Evolutionary conservation across 2,797 vertebrate genomes (phyloP).

Genomic region (Carapus acus): DNA sequence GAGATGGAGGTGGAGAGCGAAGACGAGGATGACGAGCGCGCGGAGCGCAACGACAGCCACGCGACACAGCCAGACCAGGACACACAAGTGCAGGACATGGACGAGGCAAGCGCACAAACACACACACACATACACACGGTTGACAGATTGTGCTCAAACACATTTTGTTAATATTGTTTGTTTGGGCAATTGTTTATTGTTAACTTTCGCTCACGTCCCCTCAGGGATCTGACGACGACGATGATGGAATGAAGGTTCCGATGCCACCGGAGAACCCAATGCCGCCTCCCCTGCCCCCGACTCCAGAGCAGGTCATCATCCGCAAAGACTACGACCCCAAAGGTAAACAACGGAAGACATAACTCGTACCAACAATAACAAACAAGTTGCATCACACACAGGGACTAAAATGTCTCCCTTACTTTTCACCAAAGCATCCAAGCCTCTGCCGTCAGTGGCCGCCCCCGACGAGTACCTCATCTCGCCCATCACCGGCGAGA

Average conservation of each 20-base stretch:
- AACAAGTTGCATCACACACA: not conserved
- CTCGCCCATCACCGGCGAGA: slow-evolving; percentile 97
- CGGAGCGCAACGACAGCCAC: slow-evolving; percentile 73
- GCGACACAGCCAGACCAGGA: slow-evolving; percentile 89
- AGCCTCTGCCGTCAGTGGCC: slow-evolving; percentile 71
- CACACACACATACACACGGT: no score
- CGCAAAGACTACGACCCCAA: slow-evolving; percentile 98
- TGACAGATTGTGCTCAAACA: not conserved
- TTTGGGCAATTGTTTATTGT: not conserved
- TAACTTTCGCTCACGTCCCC: not conserved
- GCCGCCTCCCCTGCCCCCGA: slow-evolving; percentile 95
- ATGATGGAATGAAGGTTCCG: slow-evolving; percentile 88
- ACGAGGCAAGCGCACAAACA: slow-evolving; percentile 77
- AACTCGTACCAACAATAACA: not conserved
- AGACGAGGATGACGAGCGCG: slow-evolving; percentile 86
- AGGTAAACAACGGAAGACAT: slow-evolving; percentile 68
- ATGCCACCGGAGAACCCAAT: slow-evolving; percentile 92
- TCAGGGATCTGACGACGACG: slow-evolving; percentile 97
- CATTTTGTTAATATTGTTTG: no score
- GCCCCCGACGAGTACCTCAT: slow-evolving; percentile 91
- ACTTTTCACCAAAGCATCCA: slow-evolving; percentile 77
- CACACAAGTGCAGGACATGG: slow-evolving; percentile 98
- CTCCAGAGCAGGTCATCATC: slow-evolving; percentile 97
- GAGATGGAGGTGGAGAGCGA: slow-evolving; percentile 99
- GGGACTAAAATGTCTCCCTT: no score